Percentiles rank a stretch among this genome's conserved stretches.
Conservation (phyloP, 2,113 vertebrate genomes). For the Circaetus gallicus region DNA sequence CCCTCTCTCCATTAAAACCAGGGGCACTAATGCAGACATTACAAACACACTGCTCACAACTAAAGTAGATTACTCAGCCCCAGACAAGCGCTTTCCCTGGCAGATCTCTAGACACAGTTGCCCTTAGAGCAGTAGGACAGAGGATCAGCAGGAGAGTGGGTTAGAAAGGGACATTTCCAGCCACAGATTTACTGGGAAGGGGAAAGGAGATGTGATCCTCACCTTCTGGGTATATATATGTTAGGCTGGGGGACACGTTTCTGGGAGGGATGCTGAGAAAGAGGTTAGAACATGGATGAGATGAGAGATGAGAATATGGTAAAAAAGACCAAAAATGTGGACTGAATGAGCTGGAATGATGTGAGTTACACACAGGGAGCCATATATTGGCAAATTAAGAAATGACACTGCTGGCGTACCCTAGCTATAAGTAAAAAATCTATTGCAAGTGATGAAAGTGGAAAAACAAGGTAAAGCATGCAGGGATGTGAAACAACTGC, state of each 20-base stretch:
- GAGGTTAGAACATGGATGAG: not conserved
- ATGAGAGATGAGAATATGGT: not conserved
- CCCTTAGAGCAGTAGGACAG: not conserved
- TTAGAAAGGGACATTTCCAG: not conserved
- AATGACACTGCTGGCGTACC: not conserved
- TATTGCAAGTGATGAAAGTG: not conserved
- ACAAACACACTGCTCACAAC: not conserved
- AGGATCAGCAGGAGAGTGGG: not conserved
- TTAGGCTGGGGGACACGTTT: not conserved
- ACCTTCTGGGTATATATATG: not conserved
- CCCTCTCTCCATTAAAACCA: not conserved
- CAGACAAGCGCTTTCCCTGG: not conserved
- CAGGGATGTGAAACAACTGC: not conserved
- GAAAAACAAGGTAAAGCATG: not conserved
- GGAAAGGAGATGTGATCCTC: not conserved
- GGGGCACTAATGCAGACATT: not conserved
- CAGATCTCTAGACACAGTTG: not conserved
- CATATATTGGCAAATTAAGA: not conserved
- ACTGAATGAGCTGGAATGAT: not conserved
- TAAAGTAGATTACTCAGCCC: not conserved
- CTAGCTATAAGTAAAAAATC: not conserved
- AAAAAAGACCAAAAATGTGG: not conserved
- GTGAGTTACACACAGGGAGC: not conserved
- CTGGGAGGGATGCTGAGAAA: not conserved
- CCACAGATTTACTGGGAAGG: not conserved